Evolutionary conservation across 2,113 vertebrate genomes (phyloP).

Genomic region (Piaya cayana): DNA sequence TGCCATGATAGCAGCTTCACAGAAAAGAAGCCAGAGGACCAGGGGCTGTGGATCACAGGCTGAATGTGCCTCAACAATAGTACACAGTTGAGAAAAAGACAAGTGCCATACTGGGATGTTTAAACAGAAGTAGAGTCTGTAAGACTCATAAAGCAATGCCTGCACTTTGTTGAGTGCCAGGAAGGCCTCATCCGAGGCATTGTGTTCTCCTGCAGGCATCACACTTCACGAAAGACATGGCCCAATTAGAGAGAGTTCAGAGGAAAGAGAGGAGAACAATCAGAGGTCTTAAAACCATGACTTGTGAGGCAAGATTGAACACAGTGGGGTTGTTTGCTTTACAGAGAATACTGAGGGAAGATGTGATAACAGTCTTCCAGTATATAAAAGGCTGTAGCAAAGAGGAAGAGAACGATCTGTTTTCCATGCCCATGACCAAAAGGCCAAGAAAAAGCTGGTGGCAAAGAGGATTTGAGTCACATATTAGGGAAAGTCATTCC

Average conservation of each 20-base stretch:
- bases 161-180: conserved; percentile 33
- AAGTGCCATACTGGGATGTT: neutral
- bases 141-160: neutral
- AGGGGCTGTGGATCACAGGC: neutral
- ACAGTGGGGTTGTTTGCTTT: conserved; percentile 53
- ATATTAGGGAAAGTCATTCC: neutral
- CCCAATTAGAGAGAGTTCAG: conserved; percentile 22
- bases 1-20: neutral
- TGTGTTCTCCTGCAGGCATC: conserved; percentile 18
- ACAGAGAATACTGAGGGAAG: neutral
- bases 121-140: conserved; percentile 8
- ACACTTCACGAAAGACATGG: neutral
- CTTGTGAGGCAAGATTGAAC: conserved; percentile 50
- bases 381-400: neutral
- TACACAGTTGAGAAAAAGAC: conserved; percentile 51
- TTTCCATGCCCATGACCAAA: conserved; percentile 23
- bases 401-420: conserved; percentile 21
- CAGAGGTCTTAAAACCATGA: conserved; percentile 31
- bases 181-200: neutral
- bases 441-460: neutral
- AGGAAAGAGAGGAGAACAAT: neutral
- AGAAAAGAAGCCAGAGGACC: neutral
- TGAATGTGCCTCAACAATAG: neutral
- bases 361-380: neutral
- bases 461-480: neutral